phyloP scores from a whole-genome alignment of 2,888 invertebrate species.

The Altica lythri region DNA sequence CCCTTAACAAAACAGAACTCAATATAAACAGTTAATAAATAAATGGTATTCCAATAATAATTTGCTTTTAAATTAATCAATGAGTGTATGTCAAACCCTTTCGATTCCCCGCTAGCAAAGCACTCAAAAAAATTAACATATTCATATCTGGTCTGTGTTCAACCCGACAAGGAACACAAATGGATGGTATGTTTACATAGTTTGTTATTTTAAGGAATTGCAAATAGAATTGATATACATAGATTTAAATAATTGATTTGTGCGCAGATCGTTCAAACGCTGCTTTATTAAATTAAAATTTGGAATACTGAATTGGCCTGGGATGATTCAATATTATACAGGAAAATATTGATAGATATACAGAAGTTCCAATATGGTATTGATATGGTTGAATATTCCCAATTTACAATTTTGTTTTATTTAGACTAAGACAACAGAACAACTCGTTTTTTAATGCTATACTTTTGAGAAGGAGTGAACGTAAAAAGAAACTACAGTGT shows the following conservation, averaged over 20 bases:
- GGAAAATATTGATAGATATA: constrained; percentile 5
- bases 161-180: constrained; percentile 28
- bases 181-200: constrained; percentile 35
- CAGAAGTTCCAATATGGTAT: no score
- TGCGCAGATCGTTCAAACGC: constrained; percentile 29
- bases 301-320: constrained; percentile 39
- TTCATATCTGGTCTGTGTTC: constrained; percentile 28
- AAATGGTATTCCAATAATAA: no score
- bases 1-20: no score
- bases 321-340: constrained; percentile 26
- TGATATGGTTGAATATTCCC: no score
- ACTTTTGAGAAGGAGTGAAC: no score
- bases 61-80: no score
- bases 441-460: no score
- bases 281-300: constrained; percentile 40
- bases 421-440: no score
- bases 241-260: constrained; percentile 45
- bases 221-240: constrained; percentile 37
- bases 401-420: no score
- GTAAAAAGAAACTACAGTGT: no score
- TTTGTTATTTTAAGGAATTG: constrained; percentile 39
- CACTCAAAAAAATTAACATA: constrained; percentile 31
- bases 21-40: no score
- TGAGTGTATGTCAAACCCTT: no score
- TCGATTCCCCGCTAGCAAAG: constrained; percentile 8